Evolutionary conservation across 2,113 vertebrate species (phyloP).

Genomic region (Anolis sagrei): DNA sequence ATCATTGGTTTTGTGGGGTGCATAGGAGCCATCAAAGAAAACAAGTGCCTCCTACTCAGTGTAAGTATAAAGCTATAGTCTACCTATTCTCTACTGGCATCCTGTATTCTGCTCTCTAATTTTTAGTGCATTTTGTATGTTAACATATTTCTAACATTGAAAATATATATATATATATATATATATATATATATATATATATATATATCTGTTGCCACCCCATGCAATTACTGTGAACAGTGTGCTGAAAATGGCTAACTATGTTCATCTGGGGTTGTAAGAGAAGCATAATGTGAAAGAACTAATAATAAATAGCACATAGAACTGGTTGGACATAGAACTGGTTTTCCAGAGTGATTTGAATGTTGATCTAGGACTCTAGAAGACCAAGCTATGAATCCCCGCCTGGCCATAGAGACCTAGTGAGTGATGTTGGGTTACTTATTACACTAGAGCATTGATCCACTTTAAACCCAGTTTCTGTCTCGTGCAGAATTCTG

Average conservation of each 20-base stretch:
- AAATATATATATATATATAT: too few relatives aligned
- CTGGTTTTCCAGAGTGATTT: too few relatives aligned
- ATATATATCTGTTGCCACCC: neutral
- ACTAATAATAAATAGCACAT: neutral
- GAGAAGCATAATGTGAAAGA: neutral
- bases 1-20: conserved; percentile 97
- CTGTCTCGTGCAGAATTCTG: too few relatives aligned
- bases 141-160: neutral
- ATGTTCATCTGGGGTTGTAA: neutral
- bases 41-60: conserved; percentile 91
- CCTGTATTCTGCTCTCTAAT: neutral
- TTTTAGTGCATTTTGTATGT: conserved; percentile 12
- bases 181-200: too few relatives aligned
- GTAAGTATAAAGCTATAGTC: conserved; percentile 78
- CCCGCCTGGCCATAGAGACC: too few relatives aligned
- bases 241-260: neutral
- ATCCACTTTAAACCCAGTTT: too few relatives aligned
- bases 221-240: neutral
- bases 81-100: accelerated
- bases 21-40: conserved; percentile 95
- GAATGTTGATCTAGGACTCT: too few relatives aligned
- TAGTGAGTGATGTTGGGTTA: too few relatives aligned
- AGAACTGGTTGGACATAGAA: too few relatives aligned
- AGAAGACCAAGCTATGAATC: too few relatives aligned
- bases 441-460: too few relatives aligned